Evolutionary conservation across 2,888 invertebrate species (phyloP).

Genomic region (Chymomyza procnemis): DNA sequence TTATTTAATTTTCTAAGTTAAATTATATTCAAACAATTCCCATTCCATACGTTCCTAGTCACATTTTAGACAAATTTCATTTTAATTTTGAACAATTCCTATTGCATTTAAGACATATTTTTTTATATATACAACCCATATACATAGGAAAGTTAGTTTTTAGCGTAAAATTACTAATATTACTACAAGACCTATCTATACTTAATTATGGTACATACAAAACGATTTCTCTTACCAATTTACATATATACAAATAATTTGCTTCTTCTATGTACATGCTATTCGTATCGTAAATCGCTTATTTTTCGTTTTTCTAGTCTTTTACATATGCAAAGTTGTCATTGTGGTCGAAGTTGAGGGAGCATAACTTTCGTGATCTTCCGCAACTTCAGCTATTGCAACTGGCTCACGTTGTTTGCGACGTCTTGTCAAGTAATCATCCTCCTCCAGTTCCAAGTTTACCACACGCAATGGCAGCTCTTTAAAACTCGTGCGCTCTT

Average conservation of each 20-base stretch:
- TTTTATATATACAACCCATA: neutral
- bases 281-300: neutral
- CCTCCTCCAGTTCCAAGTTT: slow-evolving; percentile 51
- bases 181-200: neutral
- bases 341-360: slow-evolving; percentile 56
- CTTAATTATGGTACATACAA: neutral
- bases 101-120: neutral
- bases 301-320: slow-evolving; percentile 2
- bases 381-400: slow-evolving; percentile 21
- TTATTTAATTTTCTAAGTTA: too few species aligned
- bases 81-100: neutral
- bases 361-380: neutral
- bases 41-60: too few species aligned
- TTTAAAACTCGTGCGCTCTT: neutral
- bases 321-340: slow-evolving; percentile 61
- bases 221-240: neutral
- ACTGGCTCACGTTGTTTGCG: slow-evolving; percentile 26
- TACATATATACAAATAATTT: neutral
- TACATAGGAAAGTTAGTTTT: neutral
- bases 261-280: slow-evolving; percentile 2
- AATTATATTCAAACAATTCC: too few species aligned
- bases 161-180: neutral
- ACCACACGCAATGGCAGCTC: slow-evolving; percentile 43
- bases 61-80: too few species aligned
- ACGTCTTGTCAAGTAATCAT: slow-evolving; percentile 41